Evolutionary conservation across 2,113 vertebrate genomes (phyloP).

Genomic region (Pangasianodon gigas): DNA sequence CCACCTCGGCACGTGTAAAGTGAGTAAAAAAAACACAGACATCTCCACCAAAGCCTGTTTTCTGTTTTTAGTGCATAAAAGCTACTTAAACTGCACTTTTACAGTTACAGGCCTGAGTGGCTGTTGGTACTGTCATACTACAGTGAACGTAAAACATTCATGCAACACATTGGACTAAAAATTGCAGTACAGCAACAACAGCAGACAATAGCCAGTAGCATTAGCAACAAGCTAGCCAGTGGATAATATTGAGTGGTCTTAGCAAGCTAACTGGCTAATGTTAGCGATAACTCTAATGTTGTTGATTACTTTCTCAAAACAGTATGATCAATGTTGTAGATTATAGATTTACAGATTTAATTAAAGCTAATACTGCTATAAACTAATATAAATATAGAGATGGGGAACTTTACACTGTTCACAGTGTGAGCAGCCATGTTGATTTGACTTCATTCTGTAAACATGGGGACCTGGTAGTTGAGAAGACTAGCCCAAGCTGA

Average conservation of each 20-base stretch:
- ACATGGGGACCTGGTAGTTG: background rate
- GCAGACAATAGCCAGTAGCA: background rate
- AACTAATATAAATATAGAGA: no score
- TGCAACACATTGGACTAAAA: background rate
- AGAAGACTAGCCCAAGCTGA: background rate
- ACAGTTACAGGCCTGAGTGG: background rate
- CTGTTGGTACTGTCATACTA: background rate
- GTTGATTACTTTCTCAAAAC: background rate
- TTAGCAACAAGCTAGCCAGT: no score
- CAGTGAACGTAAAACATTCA: background rate
- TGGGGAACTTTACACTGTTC: background rate
- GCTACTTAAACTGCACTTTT: background rate
- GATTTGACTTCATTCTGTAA: background rate
- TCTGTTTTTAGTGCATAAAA: background rate
- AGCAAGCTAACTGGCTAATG: background rate
- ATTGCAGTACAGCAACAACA: no score
- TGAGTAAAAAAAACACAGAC: background rate
- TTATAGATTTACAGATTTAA: background rate
- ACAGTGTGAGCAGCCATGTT: background rate
- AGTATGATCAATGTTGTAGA: background rate
- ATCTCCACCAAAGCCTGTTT: background rate
- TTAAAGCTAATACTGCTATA: background rate
- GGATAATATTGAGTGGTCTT: background rate
- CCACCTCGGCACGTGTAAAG: background rate
- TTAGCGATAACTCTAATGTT: background rate